Base-by-base conservation (phyloP, 2,113 vertebrate species). In the Dolichallabes microphthalmus region DNA sequence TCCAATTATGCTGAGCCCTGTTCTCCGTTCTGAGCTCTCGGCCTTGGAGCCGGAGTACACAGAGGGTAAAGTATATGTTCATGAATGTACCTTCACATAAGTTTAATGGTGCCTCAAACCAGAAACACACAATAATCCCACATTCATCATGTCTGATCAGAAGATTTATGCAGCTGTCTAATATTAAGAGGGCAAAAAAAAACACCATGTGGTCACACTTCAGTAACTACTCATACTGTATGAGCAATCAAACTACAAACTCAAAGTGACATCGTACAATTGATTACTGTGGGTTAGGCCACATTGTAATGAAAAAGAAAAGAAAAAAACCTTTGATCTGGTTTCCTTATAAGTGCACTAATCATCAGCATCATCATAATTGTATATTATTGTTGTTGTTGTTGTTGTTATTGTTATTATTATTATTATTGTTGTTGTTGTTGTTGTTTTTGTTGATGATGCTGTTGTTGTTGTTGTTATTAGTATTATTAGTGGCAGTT, bases 11-110 rank as follows among this genome's bases (percentile, higher is more conserved):
- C 75, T 89, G 88, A 89, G 88, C 74, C 88, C 88, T 13, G 86
- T 89, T 85, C 88, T 89, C 74, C 86, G 75, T 87, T 89, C 88
- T 50, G 88, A 89, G 75, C 88, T 89, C 8, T 69, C 88, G 57
- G 83, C 83, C 68, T 73, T 89, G 79, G 86, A 89, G 88, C 88
- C 88, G 63, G 88, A 89, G 83, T 89, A 87, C 83, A 89, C 88
- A 63, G 88, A 89, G 35, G 88, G 88, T 89, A 89, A 77, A 27
- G 50, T n/a, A 52, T 30, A 83, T 45, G 22, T 81, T 19, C 39
- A 39, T n/a, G 9, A 63, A 22, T 11, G 2, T n/a, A 53, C 64
- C 27, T 58, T 22, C 58, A 64, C 39, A 45, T 45, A 0, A 45
- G 11, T 10, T 1, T 50, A 35, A 13, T 66, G 14, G 22, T 52